These are phyloP conservation scores for Lithophane socia DNA, from an alignment of 2,888 invertebrate genomes.

Conservation along the genomic window DNA sequence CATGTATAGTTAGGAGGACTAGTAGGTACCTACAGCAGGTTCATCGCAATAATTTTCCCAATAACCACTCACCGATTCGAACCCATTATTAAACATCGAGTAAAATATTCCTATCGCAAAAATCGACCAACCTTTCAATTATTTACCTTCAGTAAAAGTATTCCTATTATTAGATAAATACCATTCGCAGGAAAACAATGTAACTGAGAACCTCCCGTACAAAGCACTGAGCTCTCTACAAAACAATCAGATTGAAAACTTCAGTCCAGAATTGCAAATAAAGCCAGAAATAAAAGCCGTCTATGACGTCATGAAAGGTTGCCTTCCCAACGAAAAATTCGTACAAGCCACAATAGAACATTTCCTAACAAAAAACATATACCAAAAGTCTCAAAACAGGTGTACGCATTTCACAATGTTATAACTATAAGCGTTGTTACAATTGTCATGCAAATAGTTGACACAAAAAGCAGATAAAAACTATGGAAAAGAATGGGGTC, in stretches of 20 bases:
- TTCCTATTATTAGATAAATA: neutral
- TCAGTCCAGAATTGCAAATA: conserved; percentile 16
- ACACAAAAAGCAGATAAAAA: conserved; percentile 31
- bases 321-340: neutral
- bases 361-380: conserved; percentile 28
- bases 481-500: conserved; percentile 56
- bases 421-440: conserved; percentile 45
- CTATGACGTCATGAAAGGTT: conserved; percentile 29
- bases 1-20: no score
- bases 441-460: conserved; percentile 58
- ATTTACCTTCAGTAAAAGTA: neutral
- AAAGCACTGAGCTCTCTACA: neutral
- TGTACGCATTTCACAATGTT: conserved; percentile 40
- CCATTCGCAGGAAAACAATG: neutral
- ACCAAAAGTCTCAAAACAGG: conserved; percentile 40
- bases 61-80: neutral
- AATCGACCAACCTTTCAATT: neutral
- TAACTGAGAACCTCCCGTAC: neutral
- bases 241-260: conserved; percentile 3
- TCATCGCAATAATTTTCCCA: neutral
- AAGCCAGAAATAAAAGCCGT: neutral
- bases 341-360: conserved; percentile 26
- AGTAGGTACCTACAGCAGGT: no score
- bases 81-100: neutral
- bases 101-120: neutral